Evolutionary conservation across 1,140 invertebrate species (phyloP).

Genomic region (Colletes latitarsis): DNA sequence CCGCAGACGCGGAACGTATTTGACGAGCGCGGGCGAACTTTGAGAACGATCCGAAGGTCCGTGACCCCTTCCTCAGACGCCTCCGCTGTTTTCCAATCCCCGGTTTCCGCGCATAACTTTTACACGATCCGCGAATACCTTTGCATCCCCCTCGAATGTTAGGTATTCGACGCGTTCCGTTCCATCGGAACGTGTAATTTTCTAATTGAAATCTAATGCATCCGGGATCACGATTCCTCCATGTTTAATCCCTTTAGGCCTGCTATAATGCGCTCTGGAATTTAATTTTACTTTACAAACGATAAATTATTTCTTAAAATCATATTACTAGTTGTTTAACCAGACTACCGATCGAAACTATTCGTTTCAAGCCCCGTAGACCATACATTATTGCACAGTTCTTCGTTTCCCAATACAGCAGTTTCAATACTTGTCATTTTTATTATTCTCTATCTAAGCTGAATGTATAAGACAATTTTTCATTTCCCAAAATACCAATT

Average conservation of each 20-base stretch:
- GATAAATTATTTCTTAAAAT: too few relatives aligned
- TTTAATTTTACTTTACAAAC: too few relatives aligned
- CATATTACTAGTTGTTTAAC: too few relatives aligned
- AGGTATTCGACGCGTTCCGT: neutral
- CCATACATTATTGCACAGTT: too few relatives aligned
- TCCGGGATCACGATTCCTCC: neutral
- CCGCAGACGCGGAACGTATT: conserved; percentile 47
- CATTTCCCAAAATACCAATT: too few relatives aligned
- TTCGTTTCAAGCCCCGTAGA: too few relatives aligned
- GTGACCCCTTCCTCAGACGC: conserved; percentile 10
- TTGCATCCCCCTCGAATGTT: neutral
- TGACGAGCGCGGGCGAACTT: conserved; percentile 47
- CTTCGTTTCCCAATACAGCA: too few relatives aligned
- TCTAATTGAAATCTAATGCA: conserved; percentile 13
- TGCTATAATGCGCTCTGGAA: too few relatives aligned
- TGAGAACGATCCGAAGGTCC: conserved; percentile 40
- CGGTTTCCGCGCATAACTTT: conserved; percentile 13
- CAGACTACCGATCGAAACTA: too few relatives aligned
- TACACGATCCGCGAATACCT: neutral
- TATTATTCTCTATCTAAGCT: too few relatives aligned
- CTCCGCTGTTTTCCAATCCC: conserved; percentile 28
- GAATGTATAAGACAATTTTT: too few relatives aligned
- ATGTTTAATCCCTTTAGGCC: neutral
- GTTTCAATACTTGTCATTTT: too few relatives aligned
- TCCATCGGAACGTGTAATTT: neutral